Evolutionary conservation across 37 sponge, comb jelly and placozoan genomes (phyloP).

Genomic region (Theonella swinhoei): DNA sequence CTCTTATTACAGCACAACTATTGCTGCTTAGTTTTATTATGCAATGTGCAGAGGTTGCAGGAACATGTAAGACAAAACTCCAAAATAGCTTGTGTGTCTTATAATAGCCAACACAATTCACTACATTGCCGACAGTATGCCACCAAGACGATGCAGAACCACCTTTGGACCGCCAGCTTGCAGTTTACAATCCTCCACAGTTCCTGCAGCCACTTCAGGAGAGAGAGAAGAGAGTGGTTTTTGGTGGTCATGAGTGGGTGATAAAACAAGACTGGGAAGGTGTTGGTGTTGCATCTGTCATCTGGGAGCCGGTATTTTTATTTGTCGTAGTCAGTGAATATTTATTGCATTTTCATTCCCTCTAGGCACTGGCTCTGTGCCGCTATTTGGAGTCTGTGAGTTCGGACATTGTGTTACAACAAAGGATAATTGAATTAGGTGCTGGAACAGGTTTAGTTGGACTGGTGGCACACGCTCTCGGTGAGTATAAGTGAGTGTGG

Average conservation of each 20-base stretch:
- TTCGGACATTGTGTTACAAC: neutral
- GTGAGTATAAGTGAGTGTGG: conserved; percentile 12
- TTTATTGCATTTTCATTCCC: neutral
- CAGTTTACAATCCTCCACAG: neutral
- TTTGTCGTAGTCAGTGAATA: neutral
- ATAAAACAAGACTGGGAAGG: conserved; percentile 60
- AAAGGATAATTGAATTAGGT: conserved; percentile 73
- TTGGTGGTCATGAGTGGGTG: conserved; percentile 34
- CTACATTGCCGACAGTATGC: neutral
- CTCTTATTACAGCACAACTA: neutral
- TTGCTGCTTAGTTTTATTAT: neutral
- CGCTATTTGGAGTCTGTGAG: conserved; percentile 40
- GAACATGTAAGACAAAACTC: neutral
- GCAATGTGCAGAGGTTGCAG: neutral
- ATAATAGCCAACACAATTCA: no score
- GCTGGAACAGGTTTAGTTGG: conserved; percentile 80
- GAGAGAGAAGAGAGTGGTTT: conserved; percentile 11
- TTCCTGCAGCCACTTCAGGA: conserved; percentile 31
- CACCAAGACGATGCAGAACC: neutral
- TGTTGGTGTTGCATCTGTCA: conserved; percentile 63
- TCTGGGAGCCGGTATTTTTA: conserved; percentile 70
- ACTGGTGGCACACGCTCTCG: conserved; percentile 67
- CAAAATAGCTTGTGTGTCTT: no score
- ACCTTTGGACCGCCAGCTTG: neutral
- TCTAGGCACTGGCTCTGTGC: conserved; percentile 44